phyloP scores from a whole-genome alignment of 2,113 vertebrate genomes.

The Aix galericulata region DNA sequence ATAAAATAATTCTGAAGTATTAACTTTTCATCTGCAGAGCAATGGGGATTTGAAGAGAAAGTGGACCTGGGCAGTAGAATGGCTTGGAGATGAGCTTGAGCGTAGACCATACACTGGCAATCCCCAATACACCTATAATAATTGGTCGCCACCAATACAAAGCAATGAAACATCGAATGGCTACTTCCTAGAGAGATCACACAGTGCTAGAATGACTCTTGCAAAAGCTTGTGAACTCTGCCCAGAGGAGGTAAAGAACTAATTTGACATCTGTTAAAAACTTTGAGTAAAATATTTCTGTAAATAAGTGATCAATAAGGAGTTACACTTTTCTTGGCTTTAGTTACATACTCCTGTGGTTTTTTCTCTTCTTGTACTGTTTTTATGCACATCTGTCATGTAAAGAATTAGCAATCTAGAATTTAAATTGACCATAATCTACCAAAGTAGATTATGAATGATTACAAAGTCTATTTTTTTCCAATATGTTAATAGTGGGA shows the following conservation, averaged over 20 bases:
- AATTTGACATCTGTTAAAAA: conserved; percentile 4
- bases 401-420: neutral
- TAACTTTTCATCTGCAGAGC: conserved; percentile 81
- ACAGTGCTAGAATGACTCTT: conserved; percentile 98
- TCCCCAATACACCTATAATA: conserved; percentile 98
- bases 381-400: neutral
- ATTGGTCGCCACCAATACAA: conserved; percentile 98
- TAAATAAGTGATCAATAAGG: neutral
- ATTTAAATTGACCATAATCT: neutral
- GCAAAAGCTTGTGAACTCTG: conserved; percentile 99
- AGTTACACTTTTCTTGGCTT: neutral
- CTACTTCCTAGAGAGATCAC: conserved; percentile 98
- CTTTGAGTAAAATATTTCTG: neutral
- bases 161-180: conserved; percentile 99
- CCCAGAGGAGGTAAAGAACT: conserved; percentile 92
- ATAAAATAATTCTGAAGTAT: neutral
- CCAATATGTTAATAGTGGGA: rapidly evolving
- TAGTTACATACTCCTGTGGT: neutral
- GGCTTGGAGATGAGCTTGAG: conserved; percentile 97
- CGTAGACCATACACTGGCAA: conserved; percentile 96
- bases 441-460: neutral
- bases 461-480: neutral
- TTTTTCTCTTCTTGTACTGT: neutral
- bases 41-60: conserved; percentile 98
- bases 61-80: conserved; percentile 99